A percentile compares a stretch with the other conserved stretches of the same genome.
These are phyloP conservation scores for Anser cygnoides DNA, from an alignment of 2,113 vertebrate species.

Conservation along the genomic window DNA sequence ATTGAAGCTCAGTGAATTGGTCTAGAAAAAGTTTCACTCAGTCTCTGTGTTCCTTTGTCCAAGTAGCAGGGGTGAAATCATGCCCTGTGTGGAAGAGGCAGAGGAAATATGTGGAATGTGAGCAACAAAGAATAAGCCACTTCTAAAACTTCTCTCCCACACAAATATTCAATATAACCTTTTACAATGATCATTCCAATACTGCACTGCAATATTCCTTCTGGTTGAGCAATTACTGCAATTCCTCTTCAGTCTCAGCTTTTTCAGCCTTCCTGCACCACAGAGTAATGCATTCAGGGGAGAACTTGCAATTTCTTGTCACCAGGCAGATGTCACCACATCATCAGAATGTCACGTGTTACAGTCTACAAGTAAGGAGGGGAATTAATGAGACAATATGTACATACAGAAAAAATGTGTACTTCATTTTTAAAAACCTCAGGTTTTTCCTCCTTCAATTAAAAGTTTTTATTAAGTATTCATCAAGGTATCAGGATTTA, in stretches of 20 bases:
- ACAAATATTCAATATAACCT: not conserved
- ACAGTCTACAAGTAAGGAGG: not conserved
- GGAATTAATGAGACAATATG: not conserved
- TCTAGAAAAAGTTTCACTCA: not conserved
- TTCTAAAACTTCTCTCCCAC: not conserved
- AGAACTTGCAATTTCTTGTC: not conserved
- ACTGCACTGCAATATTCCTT: not conserved
- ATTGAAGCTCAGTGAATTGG: not conserved
- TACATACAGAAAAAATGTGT: not conserved
- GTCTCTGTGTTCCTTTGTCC: not conserved
- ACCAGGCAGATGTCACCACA: not conserved
- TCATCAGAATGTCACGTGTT: not conserved
- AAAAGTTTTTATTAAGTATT: not conserved
- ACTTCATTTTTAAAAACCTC: not conserved
- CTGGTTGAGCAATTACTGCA: not conserved
- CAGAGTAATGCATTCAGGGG: rapidly evolving
- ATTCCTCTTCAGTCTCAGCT: not conserved
- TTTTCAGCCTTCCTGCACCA: not conserved
- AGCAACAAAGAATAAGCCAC: not conserved
- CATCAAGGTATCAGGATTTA: not conserved
- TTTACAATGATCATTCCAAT: not conserved
- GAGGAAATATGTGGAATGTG: not conserved
- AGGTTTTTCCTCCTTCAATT: not conserved
- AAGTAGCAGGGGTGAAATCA: not conserved
- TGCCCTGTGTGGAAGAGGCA: not conserved